A percentile compares a stretch with the other conserved stretches of the same genome.
These are phyloP conservation scores for Mandrillus leucophaeus DNA, from an alignment of 2,113 vertebrate genomes.

Conservation along the genomic window DNA sequence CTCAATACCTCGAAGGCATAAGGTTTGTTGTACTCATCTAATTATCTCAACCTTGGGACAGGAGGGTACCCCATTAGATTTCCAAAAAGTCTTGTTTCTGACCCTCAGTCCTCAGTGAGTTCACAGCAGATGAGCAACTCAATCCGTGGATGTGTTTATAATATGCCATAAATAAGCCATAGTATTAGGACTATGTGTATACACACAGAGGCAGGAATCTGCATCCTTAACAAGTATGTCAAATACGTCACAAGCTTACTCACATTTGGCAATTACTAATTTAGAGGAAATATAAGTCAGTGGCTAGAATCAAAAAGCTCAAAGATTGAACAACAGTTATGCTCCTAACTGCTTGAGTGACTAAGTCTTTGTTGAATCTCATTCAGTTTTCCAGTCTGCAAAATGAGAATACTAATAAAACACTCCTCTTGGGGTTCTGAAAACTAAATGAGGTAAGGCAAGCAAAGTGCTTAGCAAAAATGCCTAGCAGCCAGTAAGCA, in stretches of 20 bases:
- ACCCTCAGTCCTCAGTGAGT: background rate
- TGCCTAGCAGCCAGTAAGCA: background rate
- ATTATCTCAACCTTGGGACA: background rate
- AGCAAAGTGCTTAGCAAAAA: background rate
- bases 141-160: background rate
- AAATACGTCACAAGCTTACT: background rate
- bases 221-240: background rate
- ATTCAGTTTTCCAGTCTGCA: background rate
- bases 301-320: background rate
- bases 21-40: background rate
- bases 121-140: background rate
- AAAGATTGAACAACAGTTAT: background rate
- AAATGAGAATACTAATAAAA: background rate
- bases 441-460: background rate
- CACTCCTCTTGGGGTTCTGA: background rate
- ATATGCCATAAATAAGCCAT: background rate
- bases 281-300: background rate
- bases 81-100: background rate
- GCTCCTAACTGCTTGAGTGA: background rate
- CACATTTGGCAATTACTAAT: background rate
- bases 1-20: background rate
- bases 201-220: background rate
- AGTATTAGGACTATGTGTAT: rapidly evolving
- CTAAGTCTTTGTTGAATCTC: background rate
- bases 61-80: rapidly evolving